Conservation (phyloP, 2,797 vertebrate species). For the Spinus olivaceus region DNA sequence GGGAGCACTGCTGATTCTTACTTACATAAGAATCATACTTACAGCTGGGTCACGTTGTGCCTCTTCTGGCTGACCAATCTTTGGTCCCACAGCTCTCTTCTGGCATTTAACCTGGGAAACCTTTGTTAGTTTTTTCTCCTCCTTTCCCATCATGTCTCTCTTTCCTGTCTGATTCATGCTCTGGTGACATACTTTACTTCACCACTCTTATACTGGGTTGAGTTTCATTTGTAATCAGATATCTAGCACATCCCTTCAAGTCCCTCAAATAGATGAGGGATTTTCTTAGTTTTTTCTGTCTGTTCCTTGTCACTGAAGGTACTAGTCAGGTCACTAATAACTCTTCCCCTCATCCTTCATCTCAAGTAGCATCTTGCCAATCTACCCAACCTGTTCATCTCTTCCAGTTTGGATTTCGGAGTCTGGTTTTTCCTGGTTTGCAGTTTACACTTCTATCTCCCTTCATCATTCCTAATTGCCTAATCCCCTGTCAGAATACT, state of each 20-base stretch:
- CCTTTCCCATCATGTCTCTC: background rate
- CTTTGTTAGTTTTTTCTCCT: background rate
- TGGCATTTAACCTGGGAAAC: background rate
- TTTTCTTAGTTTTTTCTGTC: background rate
- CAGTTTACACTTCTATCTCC: background rate
- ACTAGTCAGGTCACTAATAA: background rate
- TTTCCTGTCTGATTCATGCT: background rate
- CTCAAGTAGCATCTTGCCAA: background rate
- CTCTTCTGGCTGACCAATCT: background rate
- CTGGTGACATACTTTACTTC: background rate
- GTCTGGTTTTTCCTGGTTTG: background rate
- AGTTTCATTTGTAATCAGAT: background rate
- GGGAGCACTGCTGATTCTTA: background rate
- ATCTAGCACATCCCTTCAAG: background rate
- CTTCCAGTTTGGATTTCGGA: background rate
- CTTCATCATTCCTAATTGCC: background rate
- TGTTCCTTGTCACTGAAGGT: background rate
- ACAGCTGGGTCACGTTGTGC: background rate
- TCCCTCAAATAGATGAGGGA: background rate
- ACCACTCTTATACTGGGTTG: background rate
- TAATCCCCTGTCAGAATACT: background rate
- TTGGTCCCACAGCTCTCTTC: background rate
- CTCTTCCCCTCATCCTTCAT: background rate
- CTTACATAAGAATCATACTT: background rate
- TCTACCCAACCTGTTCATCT: background rate